Percentiles rank a stretch among this genome's conserved stretches.
phyloP scores from a whole-genome alignment of 2,888 invertebrate species.

The Hemithea aestivaria region DNA sequence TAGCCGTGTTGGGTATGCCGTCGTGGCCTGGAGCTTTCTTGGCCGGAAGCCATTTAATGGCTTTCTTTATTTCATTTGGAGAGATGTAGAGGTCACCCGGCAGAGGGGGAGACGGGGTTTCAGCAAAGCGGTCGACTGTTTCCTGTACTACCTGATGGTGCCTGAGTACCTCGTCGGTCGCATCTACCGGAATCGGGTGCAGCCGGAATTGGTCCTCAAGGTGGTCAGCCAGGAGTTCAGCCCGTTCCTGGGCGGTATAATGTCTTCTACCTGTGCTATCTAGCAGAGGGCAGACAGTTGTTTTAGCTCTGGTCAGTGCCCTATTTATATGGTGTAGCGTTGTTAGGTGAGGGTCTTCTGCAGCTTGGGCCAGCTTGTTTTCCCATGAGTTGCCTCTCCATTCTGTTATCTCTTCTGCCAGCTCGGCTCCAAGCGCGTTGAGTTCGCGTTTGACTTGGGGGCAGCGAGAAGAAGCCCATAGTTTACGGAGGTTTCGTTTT shows the following conservation, averaged over 20 bases:
- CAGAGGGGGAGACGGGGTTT: background rate
- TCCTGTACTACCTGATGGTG: background rate
- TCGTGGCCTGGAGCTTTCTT: conserved; percentile 1
- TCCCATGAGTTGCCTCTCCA: conserved; percentile 1
- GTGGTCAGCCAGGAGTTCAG: background rate
- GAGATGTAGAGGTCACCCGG: background rate
- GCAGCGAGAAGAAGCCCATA: background rate
- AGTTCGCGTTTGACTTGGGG: background rate
- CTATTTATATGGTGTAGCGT: background rate
- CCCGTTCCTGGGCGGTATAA: background rate
- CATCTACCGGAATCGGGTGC: background rate
- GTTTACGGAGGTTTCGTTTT: background rate
- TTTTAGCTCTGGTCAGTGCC: background rate
- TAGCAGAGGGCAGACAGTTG: background rate
- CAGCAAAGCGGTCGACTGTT: background rate
- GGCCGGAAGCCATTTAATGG: background rate
- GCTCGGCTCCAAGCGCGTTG: background rate
- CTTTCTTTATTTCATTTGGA: background rate
- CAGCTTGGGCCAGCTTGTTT: background rate
- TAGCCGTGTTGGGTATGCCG: background rate
- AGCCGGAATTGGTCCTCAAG: background rate
- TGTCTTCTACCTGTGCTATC: background rate
- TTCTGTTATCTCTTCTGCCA: background rate
- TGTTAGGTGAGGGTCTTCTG: background rate
- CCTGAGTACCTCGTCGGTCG: background rate